These are phyloP conservation scores for Lagodon rhomboides DNA, from an alignment of 2,797 vertebrate species.

Conservation along the genomic window DNA sequence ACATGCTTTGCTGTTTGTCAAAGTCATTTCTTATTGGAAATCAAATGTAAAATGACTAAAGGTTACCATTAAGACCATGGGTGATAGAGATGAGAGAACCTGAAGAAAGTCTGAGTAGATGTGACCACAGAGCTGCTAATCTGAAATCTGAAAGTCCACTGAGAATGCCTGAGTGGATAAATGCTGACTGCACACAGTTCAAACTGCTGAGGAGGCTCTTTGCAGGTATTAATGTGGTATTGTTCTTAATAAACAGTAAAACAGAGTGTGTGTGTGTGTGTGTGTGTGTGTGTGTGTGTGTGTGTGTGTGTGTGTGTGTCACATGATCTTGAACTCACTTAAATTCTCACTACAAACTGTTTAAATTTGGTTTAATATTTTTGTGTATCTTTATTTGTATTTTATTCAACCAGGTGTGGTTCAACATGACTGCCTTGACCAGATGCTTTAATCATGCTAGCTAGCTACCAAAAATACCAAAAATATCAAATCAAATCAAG, in stretches of 20 bases:
- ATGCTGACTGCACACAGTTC: conserved; percentile 52
- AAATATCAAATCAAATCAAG: neutral
- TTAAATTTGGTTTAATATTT: too few species aligned
- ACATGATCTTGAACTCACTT: neutral
- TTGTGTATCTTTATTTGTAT: neutral
- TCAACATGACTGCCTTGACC: neutral
- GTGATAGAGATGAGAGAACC: conserved; percentile 28
- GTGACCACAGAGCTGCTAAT: conserved; percentile 44
- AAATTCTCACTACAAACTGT: neutral
- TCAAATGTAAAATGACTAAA: neutral
- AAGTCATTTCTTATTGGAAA: neutral
- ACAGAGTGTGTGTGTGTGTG: neutral
- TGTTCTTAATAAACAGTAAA: conserved; percentile 26
- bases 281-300: conserved; percentile 2
- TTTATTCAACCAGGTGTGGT: neutral
- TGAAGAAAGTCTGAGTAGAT: conserved; percentile 15
- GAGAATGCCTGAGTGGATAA: conserved; percentile 39
- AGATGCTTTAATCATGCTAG: neutral
- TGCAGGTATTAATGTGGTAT: conserved; percentile 37
- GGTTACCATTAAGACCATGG: neutral
- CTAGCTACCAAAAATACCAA: neutral
- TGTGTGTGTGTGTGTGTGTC: neutral
- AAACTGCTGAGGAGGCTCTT: conserved; percentile 48
- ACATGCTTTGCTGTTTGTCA: neutral
- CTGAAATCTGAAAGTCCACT: conserved; percentile 54